Conservation (phyloP, 2,888 invertebrate genomes). For the Orthosia gracilis region DNA sequence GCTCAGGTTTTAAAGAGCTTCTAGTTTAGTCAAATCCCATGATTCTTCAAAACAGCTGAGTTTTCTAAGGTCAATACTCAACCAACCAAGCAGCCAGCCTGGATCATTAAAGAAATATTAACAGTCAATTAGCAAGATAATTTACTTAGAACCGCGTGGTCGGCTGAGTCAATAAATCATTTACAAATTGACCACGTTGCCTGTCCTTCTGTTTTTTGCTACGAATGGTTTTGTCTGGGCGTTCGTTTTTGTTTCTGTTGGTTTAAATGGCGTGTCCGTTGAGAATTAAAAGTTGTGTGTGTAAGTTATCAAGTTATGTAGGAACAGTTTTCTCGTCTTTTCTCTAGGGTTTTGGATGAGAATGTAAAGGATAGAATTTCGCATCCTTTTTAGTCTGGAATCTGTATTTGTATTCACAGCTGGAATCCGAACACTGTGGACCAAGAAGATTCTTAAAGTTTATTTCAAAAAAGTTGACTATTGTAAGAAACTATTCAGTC, state of each 20-base stretch:
- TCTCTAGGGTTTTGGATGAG: neutral
- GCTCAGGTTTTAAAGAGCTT: neutral
- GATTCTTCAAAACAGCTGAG: constrained; percentile 1
- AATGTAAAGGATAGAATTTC: constrained; percentile 18
- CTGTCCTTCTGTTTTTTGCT: constrained; percentile 66
- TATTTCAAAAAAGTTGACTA: neutral
- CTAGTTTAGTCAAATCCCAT: neutral
- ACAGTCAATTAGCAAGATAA: constrained; percentile 67
- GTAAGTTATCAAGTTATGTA: neutral
- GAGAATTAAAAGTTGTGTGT: constrained; percentile 30
- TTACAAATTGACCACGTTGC: constrained; percentile 65
- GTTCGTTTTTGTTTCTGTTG: constrained; percentile 42
- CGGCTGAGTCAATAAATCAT: constrained; percentile 65
- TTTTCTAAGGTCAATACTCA: constrained; percentile 37
- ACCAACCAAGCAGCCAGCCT: constrained; percentile 22
- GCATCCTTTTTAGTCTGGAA: neutral
- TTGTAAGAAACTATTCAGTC: neutral
- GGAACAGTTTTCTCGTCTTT: constrained; percentile 1
- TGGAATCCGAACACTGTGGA: neutral
- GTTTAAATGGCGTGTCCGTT: constrained; percentile 26
- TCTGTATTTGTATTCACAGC: constrained; percentile 5
- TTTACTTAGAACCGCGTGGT: constrained; percentile 63
- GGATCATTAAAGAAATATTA: constrained; percentile 65
- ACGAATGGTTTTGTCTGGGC: constrained; percentile 47
- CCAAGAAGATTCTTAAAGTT: neutral